Conservation (phyloP, 2,888 invertebrate species). For the Apocheima hispidaria region DNA sequence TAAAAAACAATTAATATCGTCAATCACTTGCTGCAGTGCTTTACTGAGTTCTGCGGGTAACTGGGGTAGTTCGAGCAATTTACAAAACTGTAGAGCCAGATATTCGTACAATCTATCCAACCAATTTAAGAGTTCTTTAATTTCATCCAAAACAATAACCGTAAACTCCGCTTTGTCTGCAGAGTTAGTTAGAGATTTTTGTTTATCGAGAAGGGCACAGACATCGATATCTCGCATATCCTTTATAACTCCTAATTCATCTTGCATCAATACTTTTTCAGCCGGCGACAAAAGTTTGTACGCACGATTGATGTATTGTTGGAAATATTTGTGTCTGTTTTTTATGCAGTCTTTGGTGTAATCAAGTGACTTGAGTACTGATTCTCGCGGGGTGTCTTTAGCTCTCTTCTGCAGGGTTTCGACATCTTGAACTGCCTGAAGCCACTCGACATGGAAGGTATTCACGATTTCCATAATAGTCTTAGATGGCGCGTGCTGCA, state of each 20-base stretch:
- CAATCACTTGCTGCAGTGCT: slow-evolving; percentile 48
- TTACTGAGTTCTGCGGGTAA: slow-evolving; percentile 46
- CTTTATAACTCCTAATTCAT: slow-evolving; percentile 47
- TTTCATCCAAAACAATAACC: slow-evolving; percentile 49
- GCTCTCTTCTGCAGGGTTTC: slow-evolving; percentile 50
- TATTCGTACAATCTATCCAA: slow-evolving; percentile 54
- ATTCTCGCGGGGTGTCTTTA: slow-evolving; percentile 51
- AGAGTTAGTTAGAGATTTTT: slow-evolving; percentile 43
- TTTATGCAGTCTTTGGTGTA: slow-evolving; percentile 49
- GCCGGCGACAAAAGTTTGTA: slow-evolving; percentile 35
- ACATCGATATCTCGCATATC: slow-evolving; percentile 51
- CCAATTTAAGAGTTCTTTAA: slow-evolving; percentile 60
- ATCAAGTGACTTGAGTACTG: slow-evolving; percentile 49
- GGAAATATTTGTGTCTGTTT: slow-evolving; percentile 43
- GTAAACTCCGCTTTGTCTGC: slow-evolving; percentile 54
- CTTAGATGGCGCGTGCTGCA: slow-evolving; percentile 33
- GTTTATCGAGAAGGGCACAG: slow-evolving; percentile 51
- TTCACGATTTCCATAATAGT: slow-evolving; percentile 46
- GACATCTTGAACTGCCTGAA: slow-evolving; percentile 54
- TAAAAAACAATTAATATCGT: slow-evolving; percentile 44
- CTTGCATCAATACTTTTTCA: slow-evolving; percentile 43
- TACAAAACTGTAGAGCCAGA: slow-evolving; percentile 50
- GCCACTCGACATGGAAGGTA: slow-evolving; percentile 54
- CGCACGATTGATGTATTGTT: slow-evolving; percentile 39
- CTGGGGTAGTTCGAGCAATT: slow-evolving; percentile 46